Evolutionary conservation across 2,113 vertebrate species (phyloP).

Genomic region (Podarcis cretensis): DNA sequence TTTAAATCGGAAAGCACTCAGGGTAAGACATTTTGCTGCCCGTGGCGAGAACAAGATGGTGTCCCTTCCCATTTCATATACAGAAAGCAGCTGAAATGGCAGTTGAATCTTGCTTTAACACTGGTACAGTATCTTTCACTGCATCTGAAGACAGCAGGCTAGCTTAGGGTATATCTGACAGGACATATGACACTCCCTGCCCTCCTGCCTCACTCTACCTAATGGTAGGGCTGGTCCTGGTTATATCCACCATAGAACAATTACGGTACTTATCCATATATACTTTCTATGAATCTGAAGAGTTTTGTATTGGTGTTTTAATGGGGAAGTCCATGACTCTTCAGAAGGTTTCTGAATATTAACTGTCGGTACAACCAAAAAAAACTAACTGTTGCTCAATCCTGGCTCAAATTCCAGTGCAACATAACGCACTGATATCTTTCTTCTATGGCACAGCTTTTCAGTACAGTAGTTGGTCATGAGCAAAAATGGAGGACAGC

Average conservation of each 20-base stretch:
- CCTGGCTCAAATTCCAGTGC: background rate
- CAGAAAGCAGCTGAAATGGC: background rate
- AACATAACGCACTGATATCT: background rate
- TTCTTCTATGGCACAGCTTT: background rate
- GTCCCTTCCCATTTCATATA: background rate
- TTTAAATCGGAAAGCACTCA: background rate
- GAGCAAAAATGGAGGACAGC: background rate
- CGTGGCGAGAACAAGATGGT: background rate
- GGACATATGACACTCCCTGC: background rate
- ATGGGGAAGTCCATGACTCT: conserved; percentile 11
- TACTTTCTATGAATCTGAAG: background rate
- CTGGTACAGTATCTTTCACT: too few species aligned
- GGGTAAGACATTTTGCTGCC: background rate
- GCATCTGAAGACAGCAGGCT: background rate
- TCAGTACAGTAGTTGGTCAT: background rate
- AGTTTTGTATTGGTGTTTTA: conserved; percentile 15
- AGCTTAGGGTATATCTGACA: background rate
- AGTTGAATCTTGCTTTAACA: background rate
- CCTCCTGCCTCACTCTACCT: background rate
- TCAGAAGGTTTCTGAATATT: background rate
- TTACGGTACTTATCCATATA: background rate
- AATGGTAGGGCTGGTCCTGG: background rate
- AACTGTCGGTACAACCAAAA: conserved; percentile 13
- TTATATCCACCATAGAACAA: background rate
- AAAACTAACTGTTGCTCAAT: background rate